Conservation (phyloP, 37 sponge, comb jelly and placozoan genomes). For the Tethya wilhelma region DNA sequence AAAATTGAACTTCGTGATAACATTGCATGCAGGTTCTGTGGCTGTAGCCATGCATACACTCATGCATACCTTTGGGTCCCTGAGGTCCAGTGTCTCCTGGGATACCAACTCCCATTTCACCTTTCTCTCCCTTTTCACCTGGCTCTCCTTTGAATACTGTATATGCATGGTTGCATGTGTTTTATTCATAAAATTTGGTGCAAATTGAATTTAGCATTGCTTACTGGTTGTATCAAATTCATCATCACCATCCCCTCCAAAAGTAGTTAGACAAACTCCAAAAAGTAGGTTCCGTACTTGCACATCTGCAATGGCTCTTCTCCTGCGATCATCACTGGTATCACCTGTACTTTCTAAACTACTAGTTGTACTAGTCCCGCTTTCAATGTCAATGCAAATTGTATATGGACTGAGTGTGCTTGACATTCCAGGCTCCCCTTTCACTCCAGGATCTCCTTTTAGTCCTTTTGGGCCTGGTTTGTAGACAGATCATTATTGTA, state of each 20-base stretch:
- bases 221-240: neutral
- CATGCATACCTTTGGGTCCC: neutral
- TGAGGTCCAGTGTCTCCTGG: neutral
- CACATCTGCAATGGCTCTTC: too few relatives aligned
- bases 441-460: neutral
- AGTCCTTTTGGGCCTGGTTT: neutral
- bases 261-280: too few relatives aligned
- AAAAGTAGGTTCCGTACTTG: too few relatives aligned
- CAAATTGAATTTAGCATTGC: too few relatives aligned
- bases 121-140: conserved; percentile 18
- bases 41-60: neutral
- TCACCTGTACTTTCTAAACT: too few relatives aligned
- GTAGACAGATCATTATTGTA: neutral
- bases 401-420: too few relatives aligned
- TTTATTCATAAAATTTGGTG: neutral
- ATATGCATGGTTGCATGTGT: too few relatives aligned
- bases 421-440: neutral
- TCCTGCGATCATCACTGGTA: too few relatives aligned
- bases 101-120: neutral
- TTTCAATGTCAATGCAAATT: too few relatives aligned
- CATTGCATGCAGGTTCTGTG: neutral
- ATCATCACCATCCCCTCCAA: neutral
- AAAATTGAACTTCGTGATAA: neutral
- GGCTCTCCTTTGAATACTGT: neutral
- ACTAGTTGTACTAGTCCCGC: too few relatives aligned